These are phyloP conservation scores for Myocastor coypus DNA, from an alignment of 2,113 vertebrate genomes.

Conservation along the genomic window DNA sequence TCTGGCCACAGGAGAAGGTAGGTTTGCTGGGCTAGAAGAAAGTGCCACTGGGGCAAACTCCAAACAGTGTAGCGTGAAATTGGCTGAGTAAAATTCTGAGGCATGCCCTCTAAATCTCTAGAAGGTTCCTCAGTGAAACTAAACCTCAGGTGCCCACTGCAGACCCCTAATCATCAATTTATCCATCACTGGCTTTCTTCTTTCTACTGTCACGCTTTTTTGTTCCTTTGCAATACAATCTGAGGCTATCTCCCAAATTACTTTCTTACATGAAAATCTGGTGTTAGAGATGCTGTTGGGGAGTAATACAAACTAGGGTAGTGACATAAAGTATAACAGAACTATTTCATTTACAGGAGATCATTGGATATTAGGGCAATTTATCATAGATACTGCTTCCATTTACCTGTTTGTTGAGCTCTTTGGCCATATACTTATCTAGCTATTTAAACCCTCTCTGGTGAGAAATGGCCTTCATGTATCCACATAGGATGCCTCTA, in stretches of 20 bases:
- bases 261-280: neutral
- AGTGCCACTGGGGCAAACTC: neutral
- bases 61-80: neutral
- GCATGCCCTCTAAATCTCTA: neutral
- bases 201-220: neutral
- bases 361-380: neutral
- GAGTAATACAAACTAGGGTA: neutral
- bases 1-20: neutral
- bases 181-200: neutral
- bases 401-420: neutral
- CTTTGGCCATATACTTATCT: neutral
- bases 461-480: neutral
- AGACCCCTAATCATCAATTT: neutral
- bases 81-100: neutral
- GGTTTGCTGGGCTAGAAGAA: neutral
- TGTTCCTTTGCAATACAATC: neutral
- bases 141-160: neutral
- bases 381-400: neutral
- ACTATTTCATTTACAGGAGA: neutral
- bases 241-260: neutral
- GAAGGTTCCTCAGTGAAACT: neutral
- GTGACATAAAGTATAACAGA: neutral
- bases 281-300: neutral
- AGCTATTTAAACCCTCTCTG: neutral
- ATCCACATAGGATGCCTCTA: neutral